Conservation (phyloP, 2,797 vertebrate species). For the Myoxocephalus aenaeus region DNA sequence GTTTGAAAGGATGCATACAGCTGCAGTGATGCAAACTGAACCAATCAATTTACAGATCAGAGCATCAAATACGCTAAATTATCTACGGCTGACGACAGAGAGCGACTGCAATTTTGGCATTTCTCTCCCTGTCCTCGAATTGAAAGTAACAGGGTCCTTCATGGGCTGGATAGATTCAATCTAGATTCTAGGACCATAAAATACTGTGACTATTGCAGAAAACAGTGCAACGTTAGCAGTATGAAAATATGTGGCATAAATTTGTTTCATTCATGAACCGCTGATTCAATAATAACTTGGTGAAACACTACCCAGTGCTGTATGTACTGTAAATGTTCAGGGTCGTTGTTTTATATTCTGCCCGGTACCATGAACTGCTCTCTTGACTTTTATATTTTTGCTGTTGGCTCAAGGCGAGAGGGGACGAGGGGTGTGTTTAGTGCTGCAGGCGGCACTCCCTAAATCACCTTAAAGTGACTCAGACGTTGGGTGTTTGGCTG, state of each 20-base stretch:
- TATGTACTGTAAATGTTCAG: conserved; percentile 3
- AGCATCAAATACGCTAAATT: background rate
- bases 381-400: conserved; percentile 33
- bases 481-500: background rate
- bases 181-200: conserved; percentile 1
- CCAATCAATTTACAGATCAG: background rate
- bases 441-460: background rate
- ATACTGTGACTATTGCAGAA: background rate
- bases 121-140: conserved; percentile 1
- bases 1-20: background rate
- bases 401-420: conserved; percentile 9
- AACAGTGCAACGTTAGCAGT: conserved; percentile 34
- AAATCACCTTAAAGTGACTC: background rate
- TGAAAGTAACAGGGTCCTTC: background rate
- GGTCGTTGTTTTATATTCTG: conserved; percentile 44
- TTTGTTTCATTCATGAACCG: conserved; percentile 24
- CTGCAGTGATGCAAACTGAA: background rate
- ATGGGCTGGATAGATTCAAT: background rate
- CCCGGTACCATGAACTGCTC: conserved; percentile 28
- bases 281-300: conserved; percentile 22
- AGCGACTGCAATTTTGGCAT: background rate
- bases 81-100: background rate
- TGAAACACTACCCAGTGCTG: background rate
- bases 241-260: conserved; percentile 16
- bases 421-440: conserved; percentile 17